Evolutionary conservation across 2,797 vertebrate genomes (phyloP), one percentile per base, ranked within the genome.

Genomic region (Helostoma temminkii): DNA sequence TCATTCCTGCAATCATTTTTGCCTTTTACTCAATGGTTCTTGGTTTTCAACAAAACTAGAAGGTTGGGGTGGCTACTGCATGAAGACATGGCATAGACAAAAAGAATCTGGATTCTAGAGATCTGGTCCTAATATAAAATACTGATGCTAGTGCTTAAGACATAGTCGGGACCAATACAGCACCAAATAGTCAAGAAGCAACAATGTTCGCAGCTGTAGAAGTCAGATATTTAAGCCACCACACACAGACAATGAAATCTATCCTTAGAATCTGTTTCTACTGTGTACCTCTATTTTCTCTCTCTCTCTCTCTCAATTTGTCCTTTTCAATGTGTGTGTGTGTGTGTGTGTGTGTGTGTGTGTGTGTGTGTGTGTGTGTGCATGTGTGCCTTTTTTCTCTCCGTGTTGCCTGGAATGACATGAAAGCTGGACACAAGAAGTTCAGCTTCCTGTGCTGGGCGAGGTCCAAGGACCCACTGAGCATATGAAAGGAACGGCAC

Each of bases 391-490:
- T n/a, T n/a, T 77, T 49, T 76, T 75, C 69, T 76, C 77, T 71
- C 70, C 64, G 52, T 61, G 66, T 83, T 74, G 73, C 62, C 76
- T 82, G 83, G 82, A 88, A 65, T 73, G 66, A 87, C 81, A 87
- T 91, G 77, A 91, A 88, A 88, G 88, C 63, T 86, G 69, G 60
- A 83, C 79, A 69, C n/a, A 68, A 83, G 72, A 82, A 77, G 74
- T 75, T 83, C 59, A 82, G 81, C 81, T 86, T 90, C 87, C 88
- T 90, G 81, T 74, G 56, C 83, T 89, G 80, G 88, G 73, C 56
- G 74, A 77, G 63, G 54, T 80, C 86, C 87, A 87, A 78, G 45
- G 75, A 81, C 82, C 76, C 80, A 80, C 71, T 62, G 72, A 81
- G 83, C 74, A 80, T 80, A 83, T 84, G 76, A 87, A 88, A 84